phyloP scores from a whole-genome alignment of 2,113 vertebrate genomes.

The Cathartes aura region DNA sequence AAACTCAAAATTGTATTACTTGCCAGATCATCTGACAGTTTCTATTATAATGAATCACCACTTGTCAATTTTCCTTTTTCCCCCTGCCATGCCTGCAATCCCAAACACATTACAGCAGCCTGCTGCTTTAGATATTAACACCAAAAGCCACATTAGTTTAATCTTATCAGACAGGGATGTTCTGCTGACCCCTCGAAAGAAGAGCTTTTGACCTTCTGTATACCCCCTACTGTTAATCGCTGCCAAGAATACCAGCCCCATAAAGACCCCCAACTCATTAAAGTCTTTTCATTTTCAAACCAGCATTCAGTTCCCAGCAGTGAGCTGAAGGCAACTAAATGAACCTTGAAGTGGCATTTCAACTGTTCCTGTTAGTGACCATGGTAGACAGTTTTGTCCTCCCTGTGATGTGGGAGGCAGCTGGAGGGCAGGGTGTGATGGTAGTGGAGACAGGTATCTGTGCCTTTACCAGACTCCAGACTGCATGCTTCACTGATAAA shows the following conservation, averaged over 20 bases:
- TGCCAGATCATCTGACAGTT: background rate
- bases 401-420: constrained; percentile 64
- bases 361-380: constrained; percentile 61
- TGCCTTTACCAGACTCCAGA: constrained; percentile 58
- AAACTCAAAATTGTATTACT: background rate
- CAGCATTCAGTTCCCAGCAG: constrained; percentile 77
- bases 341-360: constrained; percentile 77
- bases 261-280: constrained; percentile 80
- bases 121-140: constrained; percentile 79
- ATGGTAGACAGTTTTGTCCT: constrained; percentile 59
- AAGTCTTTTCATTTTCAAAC: constrained; percentile 80
- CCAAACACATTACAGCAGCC: constrained; percentile 69
- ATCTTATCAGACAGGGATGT: constrained; percentile 82
- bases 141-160: constrained; percentile 81
- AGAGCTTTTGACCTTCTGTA: constrained; percentile 79
- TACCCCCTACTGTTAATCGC: constrained; percentile 78
- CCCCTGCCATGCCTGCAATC: constrained; percentile 19
- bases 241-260: constrained; percentile 75
- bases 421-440: constrained; percentile 46
- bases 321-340: constrained; percentile 74
- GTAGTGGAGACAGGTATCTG: constrained; percentile 46
- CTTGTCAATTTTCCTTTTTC: background rate
- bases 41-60: constrained; percentile 22
- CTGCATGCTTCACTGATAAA: constrained; percentile 55
- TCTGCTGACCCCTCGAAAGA: constrained; percentile 77